phyloP scores from a whole-genome alignment of 1,140 invertebrate species.

The Chlorops oryzae region DNA sequence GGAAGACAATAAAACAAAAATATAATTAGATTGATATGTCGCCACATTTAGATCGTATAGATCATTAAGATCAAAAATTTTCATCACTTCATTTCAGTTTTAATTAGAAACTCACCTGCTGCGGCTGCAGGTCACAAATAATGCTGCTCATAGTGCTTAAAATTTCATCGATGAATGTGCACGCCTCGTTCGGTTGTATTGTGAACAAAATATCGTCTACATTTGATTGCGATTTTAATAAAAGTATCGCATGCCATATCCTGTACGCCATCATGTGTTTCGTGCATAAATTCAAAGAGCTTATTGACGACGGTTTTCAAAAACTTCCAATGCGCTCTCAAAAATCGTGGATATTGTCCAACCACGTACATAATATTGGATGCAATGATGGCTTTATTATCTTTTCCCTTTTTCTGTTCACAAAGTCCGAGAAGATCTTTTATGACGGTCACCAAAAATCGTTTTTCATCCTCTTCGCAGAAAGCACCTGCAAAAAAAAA shows the following conservation, averaged over 20 bases:
- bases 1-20: constrained; percentile 17
- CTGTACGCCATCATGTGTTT: constrained; percentile 98
- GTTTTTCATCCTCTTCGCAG: constrained; percentile 96
- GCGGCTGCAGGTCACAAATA: constrained; percentile 96
- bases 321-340: constrained; percentile 99
- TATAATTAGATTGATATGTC: constrained; percentile 2
- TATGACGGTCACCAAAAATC: constrained; percentile 98
- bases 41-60: neutral
- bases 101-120: constrained; percentile 65
- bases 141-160: constrained; percentile 92
- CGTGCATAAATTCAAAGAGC: constrained; percentile 99
- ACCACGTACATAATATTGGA: constrained; percentile 99
- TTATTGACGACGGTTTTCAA: constrained; percentile 99
- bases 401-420: constrained; percentile 99
- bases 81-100: too few relatives aligned
- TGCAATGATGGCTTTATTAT: constrained; percentile 99
- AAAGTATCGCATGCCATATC: constrained; percentile 99
- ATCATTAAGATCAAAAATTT: neutral
- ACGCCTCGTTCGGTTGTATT: constrained; percentile 90
- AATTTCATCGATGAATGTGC: constrained; percentile 99
- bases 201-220: constrained; percentile 96
- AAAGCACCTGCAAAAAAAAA: constrained; percentile 33
- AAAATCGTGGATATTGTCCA: constrained; percentile 97
- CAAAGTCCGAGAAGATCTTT: constrained; percentile 97
- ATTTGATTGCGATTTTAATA: constrained; percentile 99